Base-by-base conservation (phyloP, 2,888 invertebrate species). In the Stegophylla sp. region DNA sequence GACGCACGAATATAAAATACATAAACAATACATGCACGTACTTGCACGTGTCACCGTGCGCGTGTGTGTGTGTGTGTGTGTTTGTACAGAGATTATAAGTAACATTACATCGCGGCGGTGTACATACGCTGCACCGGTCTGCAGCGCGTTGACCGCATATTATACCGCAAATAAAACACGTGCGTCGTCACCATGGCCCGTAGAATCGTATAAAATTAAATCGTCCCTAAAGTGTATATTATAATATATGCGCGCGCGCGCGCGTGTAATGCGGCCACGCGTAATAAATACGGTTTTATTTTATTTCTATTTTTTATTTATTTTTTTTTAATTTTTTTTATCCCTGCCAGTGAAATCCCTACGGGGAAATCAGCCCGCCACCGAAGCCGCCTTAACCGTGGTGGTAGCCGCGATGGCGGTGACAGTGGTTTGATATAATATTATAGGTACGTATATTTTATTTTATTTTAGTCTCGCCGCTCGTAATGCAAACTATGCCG, bases 121-220 rank as follows among this genome's bases (percentile, higher is more conserved):
- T 34, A 34, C 34, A 34, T 34, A 34, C 34, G 7, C 34, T 5
- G 34, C 34, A n/a, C n/a, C 53, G 53, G 48, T n/a, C 53, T 34
- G 34, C 34, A 34, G 53, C 3, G 3, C 53, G 34, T 3, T 15
- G 61, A 61, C 28, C 61, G 15, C 61, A n/a, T n/a, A n/a, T n/a
- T n/a, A n/a, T n/a, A 61, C 59, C 59, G 28, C 3, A 28, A 61
- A 2, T 3, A 15, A 15, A 15, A 48, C 15, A 1, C 15, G 15
- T 15, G 3, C 17, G 15, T n/a, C n/a, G n/a, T n/a, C 15, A 15
- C 17, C 17, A 3, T 9, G 15, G 28, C 15, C 17, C 17, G 34
- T 61, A 7, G 61, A 28, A 61, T 17, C 61, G 28, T 17, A 34
- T 61, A 17, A 61, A 61, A 61, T 61, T 34, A 61, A 61, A 61